Evolutionary conservation across 92 coral and sea anemone genomes (phyloP).

Genomic region (Epizoanthus fatuus): DNA sequence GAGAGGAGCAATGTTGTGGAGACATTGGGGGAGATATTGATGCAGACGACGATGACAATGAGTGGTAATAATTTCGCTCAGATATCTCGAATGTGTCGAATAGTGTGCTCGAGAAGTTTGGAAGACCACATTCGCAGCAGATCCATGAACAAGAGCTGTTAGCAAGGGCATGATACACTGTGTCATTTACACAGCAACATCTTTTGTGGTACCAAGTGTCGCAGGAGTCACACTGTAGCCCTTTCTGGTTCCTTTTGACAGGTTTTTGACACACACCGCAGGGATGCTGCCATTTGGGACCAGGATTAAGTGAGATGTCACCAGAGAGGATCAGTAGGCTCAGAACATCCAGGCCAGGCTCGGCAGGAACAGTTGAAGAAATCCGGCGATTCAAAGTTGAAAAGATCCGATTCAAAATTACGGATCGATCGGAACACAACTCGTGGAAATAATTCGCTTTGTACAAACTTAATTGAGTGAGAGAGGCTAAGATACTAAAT

Average conservation of each 20-base stretch:
- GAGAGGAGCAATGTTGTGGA: conserved; percentile 8
- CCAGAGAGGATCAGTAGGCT: conserved; percentile 7
- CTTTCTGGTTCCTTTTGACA: not conserved
- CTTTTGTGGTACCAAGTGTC: not conserved
- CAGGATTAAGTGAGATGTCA: conserved; percentile 14
- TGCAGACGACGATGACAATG: not conserved
- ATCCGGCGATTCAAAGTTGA: too few species aligned
- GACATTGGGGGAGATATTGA: not conserved
- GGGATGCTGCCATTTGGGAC: not conserved
- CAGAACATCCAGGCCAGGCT: conserved; percentile 11
- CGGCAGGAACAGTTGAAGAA: conserved; percentile 18
- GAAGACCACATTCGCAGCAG: not conserved
- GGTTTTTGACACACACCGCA: not conserved
- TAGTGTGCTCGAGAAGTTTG: not conserved
- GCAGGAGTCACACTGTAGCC: not conserved
- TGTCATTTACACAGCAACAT: not conserved
- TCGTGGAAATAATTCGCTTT: not conserved
- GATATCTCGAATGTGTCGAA: not conserved
- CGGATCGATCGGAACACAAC: not conserved
- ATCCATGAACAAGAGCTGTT: not conserved
- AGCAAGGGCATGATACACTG: not conserved
- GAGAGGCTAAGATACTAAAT: conserved; percentile 22
- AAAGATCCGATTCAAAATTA: conserved; percentile 4
- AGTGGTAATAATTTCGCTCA: not conserved
- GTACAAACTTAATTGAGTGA: conserved; percentile 3